Percentiles rank a stretch among this genome's conserved stretches.
These are phyloP conservation scores for Cydia amplana DNA, from an alignment of 1,140 invertebrate species.

Conservation along the genomic window DNA sequence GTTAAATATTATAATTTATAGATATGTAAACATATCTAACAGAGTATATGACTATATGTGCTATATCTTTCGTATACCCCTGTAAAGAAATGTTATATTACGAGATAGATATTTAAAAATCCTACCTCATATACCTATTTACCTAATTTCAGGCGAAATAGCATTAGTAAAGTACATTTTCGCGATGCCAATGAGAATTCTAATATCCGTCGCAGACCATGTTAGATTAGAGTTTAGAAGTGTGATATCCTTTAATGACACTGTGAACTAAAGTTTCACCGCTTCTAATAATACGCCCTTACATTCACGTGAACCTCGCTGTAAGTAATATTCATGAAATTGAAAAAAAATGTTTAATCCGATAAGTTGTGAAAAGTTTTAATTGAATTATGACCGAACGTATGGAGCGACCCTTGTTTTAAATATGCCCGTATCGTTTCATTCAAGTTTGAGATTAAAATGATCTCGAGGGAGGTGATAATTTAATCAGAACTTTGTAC, in stretches of 20 bases:
- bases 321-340: neutral
- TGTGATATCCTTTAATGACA: neutral
- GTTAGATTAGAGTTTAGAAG: neutral
- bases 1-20: too few species aligned
- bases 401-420: neutral
- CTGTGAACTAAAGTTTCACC: neutral
- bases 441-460: neutral
- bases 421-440: constrained; percentile 7
- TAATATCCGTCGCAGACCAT: neutral
- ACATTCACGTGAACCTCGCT: neutral
- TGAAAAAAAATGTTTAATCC: neutral
- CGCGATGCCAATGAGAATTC: neutral
- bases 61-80: too few species aligned
- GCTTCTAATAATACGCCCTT: neutral
- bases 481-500: constrained; percentile 1
- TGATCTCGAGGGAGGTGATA: neutral
- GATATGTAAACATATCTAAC: too few species aligned
- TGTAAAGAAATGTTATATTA: too few species aligned
- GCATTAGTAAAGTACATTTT: neutral
- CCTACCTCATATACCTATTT: too few species aligned
- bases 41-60: too few species aligned
- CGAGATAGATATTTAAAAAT: too few species aligned
- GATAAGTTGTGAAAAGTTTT: neutral
- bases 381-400: constrained; percentile 2
- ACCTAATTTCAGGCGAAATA: too few species aligned